Percentiles rank a stretch among this genome's conserved stretches.
Evolutionary conservation across 2,888 invertebrate genomes (phyloP).

Genomic region (Crepidodera aurea): DNA sequence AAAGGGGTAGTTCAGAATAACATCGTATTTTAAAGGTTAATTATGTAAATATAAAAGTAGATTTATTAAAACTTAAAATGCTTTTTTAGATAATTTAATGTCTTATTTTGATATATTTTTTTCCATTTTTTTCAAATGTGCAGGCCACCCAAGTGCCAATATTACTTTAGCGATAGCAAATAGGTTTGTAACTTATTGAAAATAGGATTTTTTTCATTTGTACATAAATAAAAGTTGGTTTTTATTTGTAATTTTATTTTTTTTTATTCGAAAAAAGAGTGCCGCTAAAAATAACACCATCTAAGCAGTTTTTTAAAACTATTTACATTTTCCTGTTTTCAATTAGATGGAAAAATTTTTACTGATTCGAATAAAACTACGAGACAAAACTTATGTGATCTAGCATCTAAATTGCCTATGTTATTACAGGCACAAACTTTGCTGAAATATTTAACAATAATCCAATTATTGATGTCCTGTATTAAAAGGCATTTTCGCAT

Average conservation of each 20-base stretch:
- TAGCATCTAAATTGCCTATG: too few species aligned
- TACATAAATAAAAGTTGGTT: conserved; percentile 35
- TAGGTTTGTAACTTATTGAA: conserved; percentile 40
- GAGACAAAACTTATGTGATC: too few species aligned
- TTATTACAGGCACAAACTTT: too few species aligned
- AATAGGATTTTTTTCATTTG: conserved; percentile 35
- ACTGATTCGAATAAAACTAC: too few species aligned
- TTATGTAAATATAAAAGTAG: conserved; percentile 4
- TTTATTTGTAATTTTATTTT: conserved; percentile 11
- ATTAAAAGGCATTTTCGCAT: too few species aligned
- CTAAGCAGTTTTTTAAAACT: too few species aligned
- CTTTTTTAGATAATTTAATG: neutral
- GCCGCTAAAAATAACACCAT: too few species aligned
- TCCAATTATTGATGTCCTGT: too few species aligned
- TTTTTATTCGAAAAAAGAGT: neutral
- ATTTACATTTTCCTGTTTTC: too few species aligned
- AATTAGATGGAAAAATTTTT: too few species aligned
- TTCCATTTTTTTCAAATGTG: conserved; percentile 34
- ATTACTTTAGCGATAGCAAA: conserved; percentile 38
- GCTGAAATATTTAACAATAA: too few species aligned
- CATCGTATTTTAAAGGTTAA: neutral
- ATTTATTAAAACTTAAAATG: conserved; percentile 1
- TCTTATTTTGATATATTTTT: conserved; percentile 14
- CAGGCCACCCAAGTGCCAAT: conserved; percentile 54
- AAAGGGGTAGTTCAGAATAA: neutral